These are phyloP conservation scores for Cherax destructor DNA, from an alignment of 1,140 invertebrate genomes.

Conservation along the genomic window DNA sequence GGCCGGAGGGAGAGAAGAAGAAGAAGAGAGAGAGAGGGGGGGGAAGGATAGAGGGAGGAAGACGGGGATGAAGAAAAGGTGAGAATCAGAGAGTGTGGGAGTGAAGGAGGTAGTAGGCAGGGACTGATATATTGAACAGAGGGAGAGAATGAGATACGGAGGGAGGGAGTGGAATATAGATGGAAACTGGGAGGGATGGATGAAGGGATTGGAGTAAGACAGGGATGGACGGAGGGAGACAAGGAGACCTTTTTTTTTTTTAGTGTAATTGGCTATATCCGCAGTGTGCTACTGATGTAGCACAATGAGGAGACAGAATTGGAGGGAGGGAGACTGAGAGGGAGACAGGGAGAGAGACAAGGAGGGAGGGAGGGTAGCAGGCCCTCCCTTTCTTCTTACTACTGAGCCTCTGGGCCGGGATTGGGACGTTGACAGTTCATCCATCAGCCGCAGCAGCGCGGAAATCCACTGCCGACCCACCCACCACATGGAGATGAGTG, in stretches of 20 bases:
- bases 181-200: not conserved
- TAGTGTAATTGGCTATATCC: too few species aligned
- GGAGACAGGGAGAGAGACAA: not conserved
- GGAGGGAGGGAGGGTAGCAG: not conserved
- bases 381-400: conserved; percentile 22
- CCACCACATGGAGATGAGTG: conserved; percentile 39
- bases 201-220: not conserved
- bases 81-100: not conserved
- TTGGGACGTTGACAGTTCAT: conserved; percentile 67
- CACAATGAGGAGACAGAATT: not conserved
- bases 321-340: not conserved
- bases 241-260: conserved; percentile 2
- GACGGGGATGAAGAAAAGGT: not conserved
- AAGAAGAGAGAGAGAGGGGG: not conserved
- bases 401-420: conserved; percentile 38
- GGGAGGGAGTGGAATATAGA: not conserved
- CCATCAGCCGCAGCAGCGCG: conserved; percentile 64
- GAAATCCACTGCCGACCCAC: conserved; percentile 68
- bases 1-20: not conserved
- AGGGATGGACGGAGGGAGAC: not conserved
- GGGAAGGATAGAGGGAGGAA: not conserved
- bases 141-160: not conserved
- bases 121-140: not conserved
- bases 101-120: not conserved
- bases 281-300: too few species aligned